phyloP scores from a whole-genome alignment of 1,140 invertebrate genomes.

The Linepithema humile region DNA sequence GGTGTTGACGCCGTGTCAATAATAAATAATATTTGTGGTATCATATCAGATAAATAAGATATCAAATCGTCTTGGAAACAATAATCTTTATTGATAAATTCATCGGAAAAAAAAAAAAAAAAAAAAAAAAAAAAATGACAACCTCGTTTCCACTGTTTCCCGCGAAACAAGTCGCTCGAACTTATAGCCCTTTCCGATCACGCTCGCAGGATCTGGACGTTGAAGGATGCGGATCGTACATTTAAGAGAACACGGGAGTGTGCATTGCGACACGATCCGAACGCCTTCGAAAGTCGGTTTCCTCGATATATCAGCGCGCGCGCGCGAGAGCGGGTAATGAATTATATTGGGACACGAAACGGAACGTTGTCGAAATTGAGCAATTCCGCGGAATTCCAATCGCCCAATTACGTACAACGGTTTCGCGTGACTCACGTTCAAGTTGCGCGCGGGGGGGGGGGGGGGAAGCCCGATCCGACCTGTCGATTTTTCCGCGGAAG shows the following conservation, averaged over 20 bases:
- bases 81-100: not conserved
- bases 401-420: constrained; percentile 44
- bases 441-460: too few species aligned
- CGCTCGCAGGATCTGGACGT: not conserved
- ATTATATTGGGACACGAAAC: constrained; percentile 18
- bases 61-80: not conserved
- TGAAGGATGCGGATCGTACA: not conserved
- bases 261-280: not conserved
- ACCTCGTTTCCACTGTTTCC: not conserved
- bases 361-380: constrained; percentile 62
- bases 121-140: not conserved
- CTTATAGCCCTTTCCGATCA: not conserved
- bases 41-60: not conserved
- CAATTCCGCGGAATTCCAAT: constrained; percentile 59
- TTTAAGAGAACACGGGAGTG: too few species aligned
- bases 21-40: too few species aligned
- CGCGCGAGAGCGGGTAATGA: not conserved
- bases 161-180: not conserved
- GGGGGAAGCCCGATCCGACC: constrained; percentile 38
- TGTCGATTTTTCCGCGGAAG: constrained; percentile 52
- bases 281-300: constrained; percentile 11
- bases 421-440: constrained; percentile 64
- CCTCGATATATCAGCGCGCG: not conserved
- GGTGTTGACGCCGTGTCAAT: too few species aligned
- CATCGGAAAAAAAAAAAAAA: not conserved